phyloP scores from a whole-genome alignment of 2,888 invertebrate species.

The Spilarctia lutea region DNA sequence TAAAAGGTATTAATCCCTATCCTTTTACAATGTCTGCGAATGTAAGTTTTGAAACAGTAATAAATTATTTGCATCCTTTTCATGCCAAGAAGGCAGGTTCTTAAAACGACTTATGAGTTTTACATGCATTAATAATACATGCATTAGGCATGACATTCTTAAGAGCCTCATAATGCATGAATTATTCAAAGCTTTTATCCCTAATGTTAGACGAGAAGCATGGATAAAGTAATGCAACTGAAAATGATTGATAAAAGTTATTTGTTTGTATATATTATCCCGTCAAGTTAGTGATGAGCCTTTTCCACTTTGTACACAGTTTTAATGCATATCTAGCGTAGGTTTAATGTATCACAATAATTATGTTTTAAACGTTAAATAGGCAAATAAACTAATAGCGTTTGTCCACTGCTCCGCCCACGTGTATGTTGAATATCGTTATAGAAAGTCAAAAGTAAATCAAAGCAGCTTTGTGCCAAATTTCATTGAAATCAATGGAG shows the following conservation, averaged over 20 bases:
- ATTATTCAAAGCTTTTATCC: not conserved
- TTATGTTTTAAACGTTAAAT: too few species aligned
- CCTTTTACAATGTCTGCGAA: too few species aligned
- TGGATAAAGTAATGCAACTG: conserved; percentile 18
- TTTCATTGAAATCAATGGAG: too few species aligned
- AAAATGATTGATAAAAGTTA: conserved; percentile 34
- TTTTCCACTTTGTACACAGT: not conserved
- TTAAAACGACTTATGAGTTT: not conserved
- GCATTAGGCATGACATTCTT: not conserved
- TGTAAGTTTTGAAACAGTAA: too few species aligned
- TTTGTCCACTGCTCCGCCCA: too few species aligned
- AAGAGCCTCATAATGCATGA: not conserved
- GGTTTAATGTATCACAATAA: too few species aligned
- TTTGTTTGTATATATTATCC: conserved; percentile 24
- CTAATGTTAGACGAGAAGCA: conserved; percentile 3
- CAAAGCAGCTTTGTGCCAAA: too few species aligned
- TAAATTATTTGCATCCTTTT: not conserved
- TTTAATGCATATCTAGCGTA: too few species aligned
- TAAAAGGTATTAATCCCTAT: too few species aligned
- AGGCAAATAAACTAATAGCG: too few species aligned
- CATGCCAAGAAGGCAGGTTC: not conserved
- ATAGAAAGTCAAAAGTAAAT: too few species aligned
- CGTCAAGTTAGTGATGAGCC: conserved; percentile 12
- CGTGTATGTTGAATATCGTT: too few species aligned
- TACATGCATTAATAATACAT: not conserved